phyloP scores from a whole-genome alignment of 1,140 invertebrate species.

The Papilio polytes region DNA sequence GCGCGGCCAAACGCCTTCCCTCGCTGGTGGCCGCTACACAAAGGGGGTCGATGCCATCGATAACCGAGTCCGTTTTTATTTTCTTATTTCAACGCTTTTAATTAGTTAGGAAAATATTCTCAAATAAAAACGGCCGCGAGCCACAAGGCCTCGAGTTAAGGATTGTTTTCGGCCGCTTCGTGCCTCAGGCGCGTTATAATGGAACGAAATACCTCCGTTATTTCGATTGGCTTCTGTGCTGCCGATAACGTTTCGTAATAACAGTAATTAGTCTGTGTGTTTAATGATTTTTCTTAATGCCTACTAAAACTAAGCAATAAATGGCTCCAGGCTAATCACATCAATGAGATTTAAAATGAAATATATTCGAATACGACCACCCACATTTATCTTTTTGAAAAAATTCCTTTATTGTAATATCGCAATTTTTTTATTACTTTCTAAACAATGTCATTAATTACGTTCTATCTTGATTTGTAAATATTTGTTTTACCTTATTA shows the following conservation, averaged over 20 bases:
- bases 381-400: not conserved
- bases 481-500: not conserved
- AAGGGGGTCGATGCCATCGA: conserved; percentile 79
- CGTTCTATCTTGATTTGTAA: not conserved
- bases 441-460: not conserved
- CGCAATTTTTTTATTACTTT: conserved; percentile 2
- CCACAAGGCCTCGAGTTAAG: conserved; percentile 54
- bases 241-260: conserved; percentile 61
- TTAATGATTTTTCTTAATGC: conserved; percentile 52
- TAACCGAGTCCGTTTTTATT: conserved; percentile 76
- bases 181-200: conserved; percentile 65
- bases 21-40: conserved; percentile 76
- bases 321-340: conserved; percentile 14
- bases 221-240: conserved; percentile 70
- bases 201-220: conserved; percentile 61
- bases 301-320: conserved; percentile 28
- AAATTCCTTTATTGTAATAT: not conserved
- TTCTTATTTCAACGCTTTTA: conserved; percentile 82
- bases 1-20: conserved; percentile 63
- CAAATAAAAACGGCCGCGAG: conserved; percentile 73
- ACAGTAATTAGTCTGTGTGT: conserved; percentile 55
- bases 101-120: conserved; percentile 83
- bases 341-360: conserved; percentile 40
- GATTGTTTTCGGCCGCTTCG: conserved; percentile 67
- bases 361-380: conserved; percentile 33